Conservation (phyloP, 2,888 invertebrate genomes). For the Lycaena phlaeas region DNA sequence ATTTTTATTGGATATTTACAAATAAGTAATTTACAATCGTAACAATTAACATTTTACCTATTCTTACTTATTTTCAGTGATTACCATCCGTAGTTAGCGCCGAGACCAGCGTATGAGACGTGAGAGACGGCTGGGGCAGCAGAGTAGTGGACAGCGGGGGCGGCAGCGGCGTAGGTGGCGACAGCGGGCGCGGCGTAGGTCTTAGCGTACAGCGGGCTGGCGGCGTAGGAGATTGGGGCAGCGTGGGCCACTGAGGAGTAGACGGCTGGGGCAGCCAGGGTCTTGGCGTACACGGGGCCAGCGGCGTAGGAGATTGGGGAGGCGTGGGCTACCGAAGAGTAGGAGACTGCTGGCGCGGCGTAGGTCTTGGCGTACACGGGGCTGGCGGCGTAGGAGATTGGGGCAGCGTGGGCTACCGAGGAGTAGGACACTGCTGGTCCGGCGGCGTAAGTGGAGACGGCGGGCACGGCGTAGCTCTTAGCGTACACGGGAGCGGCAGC, state of each 20-base stretch:
- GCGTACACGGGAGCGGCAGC: conserved; percentile 25
- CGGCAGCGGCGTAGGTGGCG: conserved; percentile 19
- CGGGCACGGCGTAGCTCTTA: conserved; percentile 23
- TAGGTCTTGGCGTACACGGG: conserved; percentile 29
- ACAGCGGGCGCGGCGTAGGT: conserved; percentile 22
- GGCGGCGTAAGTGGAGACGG: conserved; percentile 27
- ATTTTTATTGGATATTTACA: too few relatives aligned
- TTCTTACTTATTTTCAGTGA: conserved; percentile 2
- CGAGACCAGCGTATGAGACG: conserved; percentile 76
- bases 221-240: conserved; percentile 26
- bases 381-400: conserved; percentile 27
- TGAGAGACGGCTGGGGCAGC: conserved; percentile 68
- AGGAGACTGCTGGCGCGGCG: conserved; percentile 47
- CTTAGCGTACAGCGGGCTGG: conserved; percentile 20
- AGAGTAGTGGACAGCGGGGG: conserved; percentile 18
- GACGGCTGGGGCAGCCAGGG: background rate
- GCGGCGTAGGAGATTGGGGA: conserved; percentile 25
- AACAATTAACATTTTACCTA: background rate
- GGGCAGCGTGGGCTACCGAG: conserved; percentile 20
- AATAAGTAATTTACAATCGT: too few relatives aligned
- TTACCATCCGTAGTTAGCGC: conserved; percentile 57
- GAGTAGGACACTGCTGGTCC: conserved; percentile 18
- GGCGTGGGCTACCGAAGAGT: conserved; percentile 25
- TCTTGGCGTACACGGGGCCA: conserved; percentile 1
- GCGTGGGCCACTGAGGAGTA: conserved; percentile 20